These are phyloP conservation scores for Brachypalpus laphriformis DNA, from an alignment of 2,888 invertebrate genomes.

Conservation along the genomic window DNA sequence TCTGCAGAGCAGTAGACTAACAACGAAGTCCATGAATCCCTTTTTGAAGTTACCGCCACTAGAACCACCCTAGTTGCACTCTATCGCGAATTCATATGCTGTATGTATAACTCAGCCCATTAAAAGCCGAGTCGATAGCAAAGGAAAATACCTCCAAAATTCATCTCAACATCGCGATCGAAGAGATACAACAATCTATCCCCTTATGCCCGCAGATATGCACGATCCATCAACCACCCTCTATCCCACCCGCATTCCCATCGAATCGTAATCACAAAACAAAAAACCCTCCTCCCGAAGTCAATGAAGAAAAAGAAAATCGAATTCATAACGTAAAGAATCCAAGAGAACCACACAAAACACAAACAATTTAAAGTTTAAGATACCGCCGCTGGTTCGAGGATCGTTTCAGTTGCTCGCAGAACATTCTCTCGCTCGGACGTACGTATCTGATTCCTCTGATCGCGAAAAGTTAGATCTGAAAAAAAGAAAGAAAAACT, in stretches of 20 bases:
- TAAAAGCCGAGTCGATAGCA: conserved; percentile 12
- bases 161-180: conserved; percentile 27
- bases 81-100: conserved; percentile 7
- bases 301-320: conserved; percentile 48
- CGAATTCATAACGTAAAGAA: conserved; percentile 58
- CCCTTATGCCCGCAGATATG: conserved; percentile 18
- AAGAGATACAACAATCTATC: conserved; percentile 23
- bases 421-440: conserved; percentile 76
- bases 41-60: conserved; percentile 57
- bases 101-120: not conserved
- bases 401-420: conserved; percentile 76
- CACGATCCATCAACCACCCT: conserved; percentile 32
- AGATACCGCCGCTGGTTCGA: conserved; percentile 60
- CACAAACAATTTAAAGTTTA: conserved; percentile 43
- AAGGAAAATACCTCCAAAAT: conserved; percentile 38
- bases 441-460: conserved; percentile 73
- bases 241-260: conserved; percentile 20
- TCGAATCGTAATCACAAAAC: conserved; percentile 2
- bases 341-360: conserved; percentile 61
- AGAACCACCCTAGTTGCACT: not conserved
- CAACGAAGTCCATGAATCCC: conserved; percentile 13
- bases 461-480: conserved; percentile 17
- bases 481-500: conserved; percentile 21
- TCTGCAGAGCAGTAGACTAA: not conserved
- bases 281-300: conserved; percentile 8